A percentile compares a stretch with the other conserved stretches of the same genome.
Evolutionary conservation across 2,113 vertebrate genomes (phyloP).

Genomic region (Plestiodon gilberti): DNA sequence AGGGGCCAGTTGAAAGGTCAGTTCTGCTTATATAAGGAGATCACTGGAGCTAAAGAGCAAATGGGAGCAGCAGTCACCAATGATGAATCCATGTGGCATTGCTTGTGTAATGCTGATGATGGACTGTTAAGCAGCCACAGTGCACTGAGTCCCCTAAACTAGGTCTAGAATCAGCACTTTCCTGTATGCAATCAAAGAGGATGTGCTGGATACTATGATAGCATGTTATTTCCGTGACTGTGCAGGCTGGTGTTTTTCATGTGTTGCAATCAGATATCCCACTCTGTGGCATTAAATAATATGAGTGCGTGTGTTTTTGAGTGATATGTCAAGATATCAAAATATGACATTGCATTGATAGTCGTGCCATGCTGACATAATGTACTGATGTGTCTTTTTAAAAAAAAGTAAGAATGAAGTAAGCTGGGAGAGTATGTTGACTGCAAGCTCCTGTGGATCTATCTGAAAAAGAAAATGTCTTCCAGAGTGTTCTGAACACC

Average conservation of each 20-base stretch:
- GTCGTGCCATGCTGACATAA: neutral
- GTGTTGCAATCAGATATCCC: slow-evolving; percentile 29
- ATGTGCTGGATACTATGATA: neutral
- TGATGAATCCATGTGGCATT: neutral
- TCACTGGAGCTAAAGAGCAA: neutral
- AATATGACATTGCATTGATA: neutral
- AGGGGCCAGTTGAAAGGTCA: no score
- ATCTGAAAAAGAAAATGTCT: neutral
- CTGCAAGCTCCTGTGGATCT: neutral
- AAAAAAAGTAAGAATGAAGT: slow-evolving; percentile 8
- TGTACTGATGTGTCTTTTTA: neutral
- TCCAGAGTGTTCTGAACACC: neutral
- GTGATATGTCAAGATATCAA: neutral
- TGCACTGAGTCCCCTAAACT: neutral
- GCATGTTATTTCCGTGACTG: neutral
- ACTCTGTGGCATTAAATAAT: neutral
- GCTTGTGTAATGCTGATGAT: neutral
- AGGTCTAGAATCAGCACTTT: slow-evolving; percentile 7
- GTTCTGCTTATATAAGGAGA: neutral
- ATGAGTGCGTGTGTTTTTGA: neutral
- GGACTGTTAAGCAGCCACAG: neutral
- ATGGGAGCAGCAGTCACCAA: neutral
- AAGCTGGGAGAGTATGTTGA: neutral
- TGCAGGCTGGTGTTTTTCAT: neutral
- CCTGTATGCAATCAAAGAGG: neutral